These are phyloP conservation scores for Lamprologus lemairii DNA, from an alignment of 2,113 vertebrate species.

Conservation along the genomic window DNA sequence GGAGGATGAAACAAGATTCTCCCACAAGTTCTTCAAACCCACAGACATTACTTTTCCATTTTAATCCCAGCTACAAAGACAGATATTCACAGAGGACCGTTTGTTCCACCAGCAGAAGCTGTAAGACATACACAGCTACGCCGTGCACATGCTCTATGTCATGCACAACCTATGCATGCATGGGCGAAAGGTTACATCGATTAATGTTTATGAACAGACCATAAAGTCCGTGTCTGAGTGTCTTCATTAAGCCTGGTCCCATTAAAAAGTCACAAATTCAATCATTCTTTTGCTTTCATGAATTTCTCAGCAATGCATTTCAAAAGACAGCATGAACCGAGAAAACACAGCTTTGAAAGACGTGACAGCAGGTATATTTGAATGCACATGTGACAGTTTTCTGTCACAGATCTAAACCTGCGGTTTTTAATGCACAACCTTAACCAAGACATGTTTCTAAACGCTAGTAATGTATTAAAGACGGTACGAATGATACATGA, in stretches of 20 bases:
- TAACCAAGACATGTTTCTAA: background rate
- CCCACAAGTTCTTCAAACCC: background rate
- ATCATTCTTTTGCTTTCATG: background rate
- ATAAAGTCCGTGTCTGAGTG: background rate
- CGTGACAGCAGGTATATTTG: background rate
- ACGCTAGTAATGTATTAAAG: background rate
- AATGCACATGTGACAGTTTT: background rate
- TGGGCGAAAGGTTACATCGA: background rate
- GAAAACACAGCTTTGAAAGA: background rate
- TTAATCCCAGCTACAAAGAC: background rate
- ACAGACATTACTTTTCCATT: background rate
- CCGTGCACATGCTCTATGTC: background rate
- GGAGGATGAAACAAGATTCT: background rate
- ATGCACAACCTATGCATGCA: background rate
- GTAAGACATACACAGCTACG: background rate
- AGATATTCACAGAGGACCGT: background rate
- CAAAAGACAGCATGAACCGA: background rate
- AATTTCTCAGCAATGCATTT: background rate
- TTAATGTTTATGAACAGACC: background rate
- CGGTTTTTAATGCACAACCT: background rate
- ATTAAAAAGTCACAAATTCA: background rate
- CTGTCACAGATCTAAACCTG: background rate
- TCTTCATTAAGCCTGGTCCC: background rate
- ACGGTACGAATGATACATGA: background rate
- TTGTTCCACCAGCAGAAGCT: background rate